These are phyloP conservation scores for Eleutherodactylus coqui DNA, from an alignment of 2,797 vertebrate species.

Conservation along the genomic window DNA sequence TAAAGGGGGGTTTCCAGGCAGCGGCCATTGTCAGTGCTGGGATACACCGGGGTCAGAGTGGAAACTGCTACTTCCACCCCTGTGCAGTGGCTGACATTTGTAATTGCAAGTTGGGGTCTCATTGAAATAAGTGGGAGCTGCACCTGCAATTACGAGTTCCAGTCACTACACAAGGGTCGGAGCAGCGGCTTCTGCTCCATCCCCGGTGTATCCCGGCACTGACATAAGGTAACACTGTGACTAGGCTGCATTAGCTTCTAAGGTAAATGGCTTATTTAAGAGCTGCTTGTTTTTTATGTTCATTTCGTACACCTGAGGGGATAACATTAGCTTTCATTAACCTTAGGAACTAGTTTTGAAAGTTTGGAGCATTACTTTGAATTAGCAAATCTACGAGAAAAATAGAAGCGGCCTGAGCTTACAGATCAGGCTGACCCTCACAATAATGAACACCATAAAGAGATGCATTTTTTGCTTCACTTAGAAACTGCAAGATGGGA, in stretches of 20 bases:
- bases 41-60: no score
- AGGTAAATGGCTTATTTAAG: slow-evolving; percentile 16
- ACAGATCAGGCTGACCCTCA: slow-evolving; percentile 52
- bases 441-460: slow-evolving; percentile 23
- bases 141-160: no score
- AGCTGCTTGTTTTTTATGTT: slow-evolving; percentile 25
- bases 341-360: slow-evolving; percentile 27
- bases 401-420: not conserved
- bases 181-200: no score
- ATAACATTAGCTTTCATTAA: slow-evolving; percentile 54
- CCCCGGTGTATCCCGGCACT: no score
- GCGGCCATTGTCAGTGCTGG: no score
- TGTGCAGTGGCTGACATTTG: no score
- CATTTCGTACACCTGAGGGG: slow-evolving; percentile 15
- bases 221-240: slow-evolving; percentile 14
- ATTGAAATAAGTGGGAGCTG: no score
- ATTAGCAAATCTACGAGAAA: slow-evolving; percentile 28
- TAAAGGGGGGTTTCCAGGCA: no score
- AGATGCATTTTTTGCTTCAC: slow-evolving; percentile 8
- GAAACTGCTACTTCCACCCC: no score
- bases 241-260: slow-evolving; percentile 5
- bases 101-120: no score
- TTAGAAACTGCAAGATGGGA: not conserved
- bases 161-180: no score
- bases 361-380: slow-evolving; percentile 7